Evolutionary conservation across 2,888 invertebrate species (phyloP).

Genomic region (Parochlus steinenii): DNA sequence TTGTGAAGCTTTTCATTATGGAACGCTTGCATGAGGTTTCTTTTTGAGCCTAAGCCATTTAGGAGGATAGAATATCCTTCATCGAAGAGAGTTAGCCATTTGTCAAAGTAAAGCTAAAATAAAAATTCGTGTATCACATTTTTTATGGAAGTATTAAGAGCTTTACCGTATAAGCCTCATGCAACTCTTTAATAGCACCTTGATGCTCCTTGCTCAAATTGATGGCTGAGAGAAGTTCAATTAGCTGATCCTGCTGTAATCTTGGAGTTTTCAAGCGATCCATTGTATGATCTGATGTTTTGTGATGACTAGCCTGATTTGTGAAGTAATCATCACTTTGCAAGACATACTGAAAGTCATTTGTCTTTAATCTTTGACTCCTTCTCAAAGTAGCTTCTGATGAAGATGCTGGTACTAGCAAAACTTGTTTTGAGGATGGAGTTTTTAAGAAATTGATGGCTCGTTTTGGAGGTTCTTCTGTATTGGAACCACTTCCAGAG

Average conservation of each 20-base stretch:
- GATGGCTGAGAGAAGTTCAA: conserved; percentile 36
- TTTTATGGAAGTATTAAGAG: no score
- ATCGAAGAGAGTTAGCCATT: conserved; percentile 57
- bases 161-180: conserved; percentile 39
- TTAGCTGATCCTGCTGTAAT: conserved; percentile 47
- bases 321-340: conserved; percentile 53
- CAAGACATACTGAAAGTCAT: conserved; percentile 37
- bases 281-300: conserved; percentile 65
- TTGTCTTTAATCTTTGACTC: conserved; percentile 20
- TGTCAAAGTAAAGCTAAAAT: conserved; percentile 41
- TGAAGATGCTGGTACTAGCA: conserved; percentile 20
- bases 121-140: no score
- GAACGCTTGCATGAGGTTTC: conserved; percentile 58
- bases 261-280: conserved; percentile 56
- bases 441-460: conserved; percentile 3
- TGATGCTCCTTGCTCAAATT: conserved; percentile 41
- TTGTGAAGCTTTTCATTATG: conserved; percentile 40
- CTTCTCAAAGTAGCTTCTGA: conserved; percentile 19
- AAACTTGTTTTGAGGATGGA: conserved; percentile 4
- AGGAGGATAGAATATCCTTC: conserved; percentile 75
- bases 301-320: conserved; percentile 41
- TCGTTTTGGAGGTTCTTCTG: conserved; percentile 9
- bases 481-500: conserved; percentile 9
- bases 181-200: conserved; percentile 36
- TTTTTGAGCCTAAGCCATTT: conserved; percentile 85